Conservation (phyloP, 2,797 vertebrate genomes). For the Clarias pachynema region DNA sequence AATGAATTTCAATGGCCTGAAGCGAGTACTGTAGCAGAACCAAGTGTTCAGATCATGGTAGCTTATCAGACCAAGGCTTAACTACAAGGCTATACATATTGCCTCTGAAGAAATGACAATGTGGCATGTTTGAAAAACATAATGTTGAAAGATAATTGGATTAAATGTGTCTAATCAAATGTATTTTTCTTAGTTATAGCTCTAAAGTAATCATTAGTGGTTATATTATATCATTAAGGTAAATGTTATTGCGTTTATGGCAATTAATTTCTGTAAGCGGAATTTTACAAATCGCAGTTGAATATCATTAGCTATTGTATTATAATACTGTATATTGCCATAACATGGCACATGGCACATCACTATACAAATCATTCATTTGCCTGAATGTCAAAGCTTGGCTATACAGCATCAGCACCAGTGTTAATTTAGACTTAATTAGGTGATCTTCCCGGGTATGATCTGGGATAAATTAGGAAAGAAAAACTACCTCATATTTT, state of each 20-base stretch:
- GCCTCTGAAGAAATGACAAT: neutral
- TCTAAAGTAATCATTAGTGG: neutral
- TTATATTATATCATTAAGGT: neutral
- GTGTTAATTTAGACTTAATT: neutral
- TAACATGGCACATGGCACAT: neutral
- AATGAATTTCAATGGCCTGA: neutral
- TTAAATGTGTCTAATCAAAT: neutral
- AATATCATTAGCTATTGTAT: neutral
- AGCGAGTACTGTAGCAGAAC: neutral
- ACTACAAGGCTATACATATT: neutral
- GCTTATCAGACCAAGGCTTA: constrained; percentile 5
- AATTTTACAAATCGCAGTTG: neutral
- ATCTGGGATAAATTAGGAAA: neutral
- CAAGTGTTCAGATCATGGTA: neutral
- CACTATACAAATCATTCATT: neutral
- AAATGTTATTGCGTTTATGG: neutral
- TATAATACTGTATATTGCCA: too few species aligned
- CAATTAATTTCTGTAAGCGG: neutral
- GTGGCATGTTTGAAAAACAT: neutral
- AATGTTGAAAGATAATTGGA: neutral
- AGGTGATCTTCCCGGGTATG: neutral
- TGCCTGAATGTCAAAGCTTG: neutral
- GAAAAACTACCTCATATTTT: neutral
- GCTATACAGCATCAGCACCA: neutral
- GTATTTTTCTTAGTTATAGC: neutral